Evolutionary conservation across 2,113 vertebrate species (phyloP).

Genomic region (Apodemus sylvaticus): DNA sequence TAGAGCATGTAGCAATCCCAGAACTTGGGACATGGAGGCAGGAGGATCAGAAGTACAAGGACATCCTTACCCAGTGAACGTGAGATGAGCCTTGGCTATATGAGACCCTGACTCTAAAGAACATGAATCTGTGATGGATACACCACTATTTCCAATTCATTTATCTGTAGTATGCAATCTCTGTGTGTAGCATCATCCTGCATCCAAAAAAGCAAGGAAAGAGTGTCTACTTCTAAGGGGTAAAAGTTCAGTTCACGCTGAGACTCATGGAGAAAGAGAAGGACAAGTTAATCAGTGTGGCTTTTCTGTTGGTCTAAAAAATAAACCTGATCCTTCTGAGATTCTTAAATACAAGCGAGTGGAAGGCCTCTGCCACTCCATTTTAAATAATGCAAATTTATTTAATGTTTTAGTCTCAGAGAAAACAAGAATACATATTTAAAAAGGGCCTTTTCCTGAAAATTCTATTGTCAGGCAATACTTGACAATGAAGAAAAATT

Average conservation of each 20-base stretch:
- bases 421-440: constrained; percentile 47
- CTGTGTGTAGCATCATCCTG: neutral
- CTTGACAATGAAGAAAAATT: neutral
- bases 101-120: too few relatives aligned
- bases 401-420: constrained; percentile 12
- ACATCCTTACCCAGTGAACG: neutral
- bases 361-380: neutral
- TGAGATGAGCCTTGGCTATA: neutral
- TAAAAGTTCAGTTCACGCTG: accelerated
- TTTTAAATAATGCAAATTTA: constrained; percentile 46
- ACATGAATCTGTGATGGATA: neutral
- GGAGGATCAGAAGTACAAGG: neutral
- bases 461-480: constrained; percentile 16
- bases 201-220: neutral
- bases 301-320: constrained; percentile 39
- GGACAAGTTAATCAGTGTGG: neutral
- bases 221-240: too few relatives aligned
- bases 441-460: neutral
- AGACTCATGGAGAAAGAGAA: neutral
- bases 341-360: neutral
- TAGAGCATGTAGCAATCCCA: neutral
- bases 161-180: neutral
- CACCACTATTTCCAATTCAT: neutral
- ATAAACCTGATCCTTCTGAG: neutral
- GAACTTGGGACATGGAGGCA: neutral